Evolutionary conservation across 2,113 vertebrate species (phyloP).

Genomic region (Ammodytes marinus): DNA sequence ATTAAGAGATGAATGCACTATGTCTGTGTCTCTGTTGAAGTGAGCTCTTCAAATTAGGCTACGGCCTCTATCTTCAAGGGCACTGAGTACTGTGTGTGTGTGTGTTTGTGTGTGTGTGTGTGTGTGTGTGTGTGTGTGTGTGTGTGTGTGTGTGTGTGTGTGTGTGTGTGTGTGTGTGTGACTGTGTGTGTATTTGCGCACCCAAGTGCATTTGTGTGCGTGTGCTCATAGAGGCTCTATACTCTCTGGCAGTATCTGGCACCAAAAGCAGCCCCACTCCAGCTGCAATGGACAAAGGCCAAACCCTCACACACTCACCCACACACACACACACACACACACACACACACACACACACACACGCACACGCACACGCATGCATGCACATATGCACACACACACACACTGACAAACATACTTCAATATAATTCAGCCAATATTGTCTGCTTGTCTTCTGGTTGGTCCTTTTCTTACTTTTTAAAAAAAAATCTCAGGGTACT

Average conservation of each 20-base stretch:
- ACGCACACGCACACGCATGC: conserved; percentile 31
- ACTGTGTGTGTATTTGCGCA: not conserved
- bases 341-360: conserved; percentile 21
- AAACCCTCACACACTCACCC: conserved; percentile 41
- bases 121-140: not conserved
- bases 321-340: conserved; percentile 33
- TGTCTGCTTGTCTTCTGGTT: not conserved
- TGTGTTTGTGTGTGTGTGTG: conserved; percentile 28
- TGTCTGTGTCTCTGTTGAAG: conserved; percentile 17
- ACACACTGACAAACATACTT: conserved; percentile 24
- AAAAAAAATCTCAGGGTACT: not conserved
- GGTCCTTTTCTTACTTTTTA: not conserved
- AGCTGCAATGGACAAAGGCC: conserved; percentile 79
- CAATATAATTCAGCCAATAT: conserved; percentile 2
- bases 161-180: conserved; percentile 1
- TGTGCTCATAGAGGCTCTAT: conserved; percentile 47
- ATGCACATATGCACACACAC: conserved; percentile 4
- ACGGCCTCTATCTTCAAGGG: conserved; percentile 23
- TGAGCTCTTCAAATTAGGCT: not conserved
- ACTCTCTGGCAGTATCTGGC: conserved; percentile 78
- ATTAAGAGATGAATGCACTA: not conserved
- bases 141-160: conserved; percentile 17
- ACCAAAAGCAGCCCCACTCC: conserved; percentile 71
- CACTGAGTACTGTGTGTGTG: conserved; percentile 17
- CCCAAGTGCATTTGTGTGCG: conserved; percentile 12